A percentile compares a stretch with the other conserved stretches of the same genome.
Conservation (phyloP, 2,797 vertebrate species). For the Pantherophis vulpinus region DNA sequence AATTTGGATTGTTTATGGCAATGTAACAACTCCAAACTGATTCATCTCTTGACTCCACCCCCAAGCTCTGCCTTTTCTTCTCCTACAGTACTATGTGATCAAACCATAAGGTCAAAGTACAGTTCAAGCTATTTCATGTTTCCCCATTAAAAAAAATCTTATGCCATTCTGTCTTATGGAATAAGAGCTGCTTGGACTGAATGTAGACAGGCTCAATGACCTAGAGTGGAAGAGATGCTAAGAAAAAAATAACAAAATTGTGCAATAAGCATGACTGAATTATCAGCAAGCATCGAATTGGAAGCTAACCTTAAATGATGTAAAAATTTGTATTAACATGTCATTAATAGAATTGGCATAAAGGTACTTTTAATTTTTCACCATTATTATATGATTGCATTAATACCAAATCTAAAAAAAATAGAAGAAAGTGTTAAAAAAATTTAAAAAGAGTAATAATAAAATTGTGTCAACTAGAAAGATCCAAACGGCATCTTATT, state of each 20-base stretch:
- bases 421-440: neutral
- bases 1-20: neutral
- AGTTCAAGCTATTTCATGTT: neutral
- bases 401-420: neutral
- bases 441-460: neutral
- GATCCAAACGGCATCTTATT: neutral
- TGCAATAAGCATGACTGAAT: neutral
- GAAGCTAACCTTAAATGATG: neutral
- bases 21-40: neutral
- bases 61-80: neutral
- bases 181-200: neutral
- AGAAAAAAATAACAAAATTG: neutral
- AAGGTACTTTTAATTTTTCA: neutral
- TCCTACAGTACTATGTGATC: neutral
- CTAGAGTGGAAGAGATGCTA: neutral
- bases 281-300: neutral
- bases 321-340: neutral
- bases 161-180: neutral
- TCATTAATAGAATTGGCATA: neutral
- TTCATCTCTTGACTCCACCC: neutral
- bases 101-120: neutral
- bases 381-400: neutral
- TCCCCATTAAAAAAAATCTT: neutral
- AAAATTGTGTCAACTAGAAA: neutral
- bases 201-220: neutral